These are phyloP conservation scores for Tangara arthus DNA, from an alignment of 2,797 vertebrate genomes.

Conservation along the genomic window DNA sequence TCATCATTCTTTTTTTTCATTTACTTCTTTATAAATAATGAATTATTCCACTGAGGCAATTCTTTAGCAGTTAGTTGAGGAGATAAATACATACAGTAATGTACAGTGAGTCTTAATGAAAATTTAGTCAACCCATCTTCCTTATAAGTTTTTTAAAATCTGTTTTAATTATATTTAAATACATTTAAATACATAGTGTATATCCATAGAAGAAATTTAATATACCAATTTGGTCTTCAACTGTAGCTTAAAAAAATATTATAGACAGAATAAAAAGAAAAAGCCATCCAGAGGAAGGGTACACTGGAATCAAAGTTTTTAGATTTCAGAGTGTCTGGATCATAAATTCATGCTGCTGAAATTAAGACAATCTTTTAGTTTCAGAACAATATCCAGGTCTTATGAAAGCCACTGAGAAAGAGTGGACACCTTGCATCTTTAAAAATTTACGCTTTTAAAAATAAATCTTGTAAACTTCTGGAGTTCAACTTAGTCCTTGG, in stretches of 20 bases:
- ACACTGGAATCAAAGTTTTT: fast-evolving
- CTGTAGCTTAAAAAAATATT: conserved; percentile 26
- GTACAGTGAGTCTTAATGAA: not conserved
- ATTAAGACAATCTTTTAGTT: not conserved
- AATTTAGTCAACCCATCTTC: not conserved
- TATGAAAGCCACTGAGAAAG: not conserved
- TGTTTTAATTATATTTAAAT: conserved; percentile 46
- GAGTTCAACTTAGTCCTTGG: not conserved
- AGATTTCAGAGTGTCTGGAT: not conserved
- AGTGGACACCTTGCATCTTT: not conserved
- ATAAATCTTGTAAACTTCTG: not conserved
- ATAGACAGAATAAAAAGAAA: not conserved
- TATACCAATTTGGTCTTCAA: conserved; percentile 35
- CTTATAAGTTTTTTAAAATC: not conserved
- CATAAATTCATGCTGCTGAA: not conserved
- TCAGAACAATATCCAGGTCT: not conserved
- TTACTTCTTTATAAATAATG: not conserved
- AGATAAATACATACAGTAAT: conserved; percentile 2
- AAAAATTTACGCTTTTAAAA: not conserved
- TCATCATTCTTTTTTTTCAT: not conserved
- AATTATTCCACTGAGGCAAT: not conserved
- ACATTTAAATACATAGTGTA: conserved; percentile 41
- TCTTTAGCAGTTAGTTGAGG: not conserved
- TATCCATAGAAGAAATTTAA: conserved; percentile 16
- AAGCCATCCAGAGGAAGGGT: not conserved